Conservation (phyloP, 2,888 invertebrate genomes). For the Gasteruption jaculator region DNA sequence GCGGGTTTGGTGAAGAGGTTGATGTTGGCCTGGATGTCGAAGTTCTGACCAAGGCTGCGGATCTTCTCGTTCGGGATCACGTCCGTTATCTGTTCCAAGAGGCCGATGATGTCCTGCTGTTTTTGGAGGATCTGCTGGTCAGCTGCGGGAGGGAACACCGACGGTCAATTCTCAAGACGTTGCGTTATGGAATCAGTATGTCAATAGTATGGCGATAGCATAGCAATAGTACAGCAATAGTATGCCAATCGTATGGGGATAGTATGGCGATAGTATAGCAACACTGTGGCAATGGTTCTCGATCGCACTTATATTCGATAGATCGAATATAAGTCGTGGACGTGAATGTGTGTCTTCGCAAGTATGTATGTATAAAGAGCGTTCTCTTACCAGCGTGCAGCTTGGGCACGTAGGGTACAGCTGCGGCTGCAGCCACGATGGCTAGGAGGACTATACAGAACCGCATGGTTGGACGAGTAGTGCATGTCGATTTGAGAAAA, state of each 20-base stretch:
- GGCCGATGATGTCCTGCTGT: slow-evolving; percentile 58
- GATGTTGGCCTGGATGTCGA: slow-evolving; percentile 58
- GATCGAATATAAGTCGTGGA: too few relatives aligned
- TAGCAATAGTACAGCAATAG: too few relatives aligned
- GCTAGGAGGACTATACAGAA: slow-evolving; percentile 42
- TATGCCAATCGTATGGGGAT: too few relatives aligned
- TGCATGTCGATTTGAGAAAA: too few relatives aligned
- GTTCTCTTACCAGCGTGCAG: slow-evolving; percentile 43
- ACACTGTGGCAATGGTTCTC: too few relatives aligned
- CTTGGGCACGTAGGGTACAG: slow-evolving; percentile 26
- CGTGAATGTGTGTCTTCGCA: slow-evolving; percentile 7
- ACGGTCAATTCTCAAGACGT: slow-evolving; percentile 27
- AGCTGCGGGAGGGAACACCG: slow-evolving; percentile 46
- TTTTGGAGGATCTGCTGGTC: slow-evolving; percentile 56
- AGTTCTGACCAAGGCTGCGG: slow-evolving; percentile 58
- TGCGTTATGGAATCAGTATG: slow-evolving; percentile 12
- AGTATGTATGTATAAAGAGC: neutral
- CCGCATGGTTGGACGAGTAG: too few relatives aligned
- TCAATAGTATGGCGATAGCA: too few relatives aligned
- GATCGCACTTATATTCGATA: too few relatives aligned
- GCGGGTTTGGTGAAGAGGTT: slow-evolving; percentile 55
- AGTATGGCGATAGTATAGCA: too few relatives aligned
- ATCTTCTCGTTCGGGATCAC: slow-evolving; percentile 56
- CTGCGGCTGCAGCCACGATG: slow-evolving; percentile 42
- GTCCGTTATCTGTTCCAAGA: slow-evolving; percentile 63